A percentile compares a stretch with the other conserved stretches of the same genome.
phyloP scores from a whole-genome alignment of 1,140 invertebrate species.

The Drosophila punjabiensis region DNA sequence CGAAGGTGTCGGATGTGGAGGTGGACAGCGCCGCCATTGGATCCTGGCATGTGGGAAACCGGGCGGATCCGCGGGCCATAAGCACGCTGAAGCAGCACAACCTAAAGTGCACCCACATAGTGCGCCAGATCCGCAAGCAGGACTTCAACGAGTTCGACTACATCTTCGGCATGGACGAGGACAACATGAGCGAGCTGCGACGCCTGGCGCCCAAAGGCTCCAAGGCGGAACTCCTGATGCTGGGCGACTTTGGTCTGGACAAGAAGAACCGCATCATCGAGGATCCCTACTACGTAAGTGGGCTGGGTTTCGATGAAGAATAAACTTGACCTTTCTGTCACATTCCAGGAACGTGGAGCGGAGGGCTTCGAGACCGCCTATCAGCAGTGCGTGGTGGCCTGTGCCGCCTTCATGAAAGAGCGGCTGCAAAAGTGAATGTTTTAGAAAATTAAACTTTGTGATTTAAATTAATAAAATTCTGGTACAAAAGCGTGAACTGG shows the following conservation, averaged over 20 bases:
- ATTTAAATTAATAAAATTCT: slow-evolving; percentile 37
- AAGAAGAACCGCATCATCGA: slow-evolving; percentile 91
- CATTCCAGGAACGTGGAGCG: slow-evolving; percentile 87
- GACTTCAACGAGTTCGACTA: slow-evolving; percentile 93
- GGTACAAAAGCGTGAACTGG: slow-evolving; percentile 33
- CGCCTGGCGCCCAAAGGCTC: slow-evolving; percentile 87
- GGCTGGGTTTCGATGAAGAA: slow-evolving; percentile 1
- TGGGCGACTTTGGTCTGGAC: slow-evolving; percentile 92
- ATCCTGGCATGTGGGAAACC: slow-evolving; percentile 93
- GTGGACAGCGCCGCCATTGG: slow-evolving; percentile 96
- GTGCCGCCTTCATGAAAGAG: slow-evolving; percentile 88
- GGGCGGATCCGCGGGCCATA: slow-evolving; percentile 92
- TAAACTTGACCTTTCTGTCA: slow-evolving; percentile 12
- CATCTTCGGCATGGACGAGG: slow-evolving; percentile 96
- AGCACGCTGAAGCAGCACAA: slow-evolving; percentile 90
- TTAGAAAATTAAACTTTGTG: slow-evolving; percentile 7
- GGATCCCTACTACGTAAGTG: slow-evolving; percentile 94
- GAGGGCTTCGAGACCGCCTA: slow-evolving; percentile 91
- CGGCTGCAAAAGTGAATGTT: slow-evolving; percentile 49
- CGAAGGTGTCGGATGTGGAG: slow-evolving; percentile 88
- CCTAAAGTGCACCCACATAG: slow-evolving; percentile 90
- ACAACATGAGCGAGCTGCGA: slow-evolving; percentile 91
- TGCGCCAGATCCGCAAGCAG: slow-evolving; percentile 89
- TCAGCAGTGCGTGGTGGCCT: slow-evolving; percentile 89
- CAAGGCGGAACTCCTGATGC: slow-evolving; percentile 90